These are phyloP conservation scores for Trichomalopsis sarcophagae DNA, from an alignment of 1,140 invertebrate species.

Conservation along the genomic window DNA sequence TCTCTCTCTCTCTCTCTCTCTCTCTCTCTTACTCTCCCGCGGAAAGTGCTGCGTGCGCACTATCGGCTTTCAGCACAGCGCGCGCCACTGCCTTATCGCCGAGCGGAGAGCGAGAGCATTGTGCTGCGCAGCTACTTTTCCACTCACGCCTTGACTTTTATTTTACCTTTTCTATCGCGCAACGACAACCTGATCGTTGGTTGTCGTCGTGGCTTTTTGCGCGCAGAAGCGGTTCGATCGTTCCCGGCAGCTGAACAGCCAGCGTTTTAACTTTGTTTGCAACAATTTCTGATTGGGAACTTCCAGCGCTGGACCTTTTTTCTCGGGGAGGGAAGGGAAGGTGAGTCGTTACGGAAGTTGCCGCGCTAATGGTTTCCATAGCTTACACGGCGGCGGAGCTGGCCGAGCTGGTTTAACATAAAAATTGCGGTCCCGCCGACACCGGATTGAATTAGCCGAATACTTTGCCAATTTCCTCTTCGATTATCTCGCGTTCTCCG, in stretches of 20 bases:
- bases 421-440: not conserved
- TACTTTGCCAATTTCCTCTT: not conserved
- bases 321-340: not conserved
- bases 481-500: not conserved
- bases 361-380: not conserved
- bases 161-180: not conserved
- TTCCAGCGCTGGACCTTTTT: not conserved
- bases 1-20: slow-evolving; percentile 44
- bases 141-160: not conserved
- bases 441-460: not conserved
- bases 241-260: not conserved
- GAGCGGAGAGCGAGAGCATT: slow-evolving; percentile 46
- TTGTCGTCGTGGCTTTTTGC: not conserved
- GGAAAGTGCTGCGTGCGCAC: slow-evolving; percentile 59
- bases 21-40: slow-evolving; percentile 53
- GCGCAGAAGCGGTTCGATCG: not conserved
- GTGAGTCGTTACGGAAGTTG: not conserved
- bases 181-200: not conserved
- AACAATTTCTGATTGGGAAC: slow-evolving; percentile 36
- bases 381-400: no score
- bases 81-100: slow-evolving; percentile 53
- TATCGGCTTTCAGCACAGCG: slow-evolving; percentile 52
- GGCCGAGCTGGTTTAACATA: not conserved
- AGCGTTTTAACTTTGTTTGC: slow-evolving; percentile 15
- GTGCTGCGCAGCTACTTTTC: slow-evolving; percentile 44